Evolutionary conservation across 2,113 vertebrate species (phyloP).

Genomic region (Romanogobio albipinnatus): DNA sequence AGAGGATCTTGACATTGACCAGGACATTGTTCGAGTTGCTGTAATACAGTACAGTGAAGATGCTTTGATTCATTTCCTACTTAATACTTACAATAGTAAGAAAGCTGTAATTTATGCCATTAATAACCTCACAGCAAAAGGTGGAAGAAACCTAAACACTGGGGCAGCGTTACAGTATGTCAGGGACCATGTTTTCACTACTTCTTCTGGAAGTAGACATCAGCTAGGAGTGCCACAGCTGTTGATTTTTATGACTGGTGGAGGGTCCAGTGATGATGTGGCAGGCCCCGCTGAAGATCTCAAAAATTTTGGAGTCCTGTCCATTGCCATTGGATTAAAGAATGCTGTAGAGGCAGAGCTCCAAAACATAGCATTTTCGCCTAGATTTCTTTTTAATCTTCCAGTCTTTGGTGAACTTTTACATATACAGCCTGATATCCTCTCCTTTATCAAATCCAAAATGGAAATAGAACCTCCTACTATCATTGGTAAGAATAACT

Average conservation of each 20-base stretch:
- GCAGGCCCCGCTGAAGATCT: conserved; percentile 72
- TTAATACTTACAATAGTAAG: conserved; percentile 77
- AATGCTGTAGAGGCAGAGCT: conserved; percentile 80
- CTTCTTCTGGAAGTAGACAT: conserved; percentile 83
- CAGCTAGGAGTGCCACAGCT: conserved; percentile 85
- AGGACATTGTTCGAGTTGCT: conserved; percentile 68
- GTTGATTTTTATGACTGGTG: conserved; percentile 84
- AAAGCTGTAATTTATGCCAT: conserved; percentile 80
- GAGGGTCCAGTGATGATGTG: conserved; percentile 80
- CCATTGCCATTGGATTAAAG: conserved; percentile 85
- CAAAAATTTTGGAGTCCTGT: conserved; percentile 76
- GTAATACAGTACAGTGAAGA: conserved; percentile 74
- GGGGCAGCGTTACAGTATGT: conserved; percentile 85
- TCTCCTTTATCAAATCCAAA: conserved; percentile 69
- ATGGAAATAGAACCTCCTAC: conserved; percentile 65
- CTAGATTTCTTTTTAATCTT: conserved; percentile 80
- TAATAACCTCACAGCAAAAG: conserved; percentile 84
- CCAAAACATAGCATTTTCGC: conserved; percentile 80
- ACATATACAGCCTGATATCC: conserved; percentile 73
- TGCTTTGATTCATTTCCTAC: conserved; percentile 65
- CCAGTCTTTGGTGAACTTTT: conserved; percentile 83
- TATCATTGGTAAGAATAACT: conserved; percentile 71
- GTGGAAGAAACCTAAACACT: conserved; percentile 81
- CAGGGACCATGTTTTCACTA: conserved; percentile 77
- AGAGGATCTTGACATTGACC: conserved; percentile 66